Evolutionary conservation across 2,797 vertebrate species (phyloP).

Genomic region (Apogon talboti): DNA sequence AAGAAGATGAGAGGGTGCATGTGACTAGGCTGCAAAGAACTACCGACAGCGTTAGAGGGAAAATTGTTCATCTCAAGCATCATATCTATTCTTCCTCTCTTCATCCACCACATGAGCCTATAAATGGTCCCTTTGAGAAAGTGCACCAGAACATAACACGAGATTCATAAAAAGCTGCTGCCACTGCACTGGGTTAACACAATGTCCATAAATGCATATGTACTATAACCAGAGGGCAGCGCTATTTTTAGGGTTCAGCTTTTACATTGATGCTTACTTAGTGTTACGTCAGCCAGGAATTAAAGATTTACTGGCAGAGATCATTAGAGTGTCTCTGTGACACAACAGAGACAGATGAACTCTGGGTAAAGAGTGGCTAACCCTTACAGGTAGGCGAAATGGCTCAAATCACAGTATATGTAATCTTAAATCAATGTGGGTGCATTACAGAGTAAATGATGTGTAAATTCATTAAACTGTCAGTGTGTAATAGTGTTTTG

Average conservation of each 20-base stretch:
- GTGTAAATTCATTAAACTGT: too few relatives aligned
- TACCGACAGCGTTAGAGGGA: constrained; percentile 34
- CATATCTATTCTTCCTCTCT: constrained; percentile 33
- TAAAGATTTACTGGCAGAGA: constrained; percentile 51
- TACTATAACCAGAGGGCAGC: constrained; percentile 28
- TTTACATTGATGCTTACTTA: constrained; percentile 27
- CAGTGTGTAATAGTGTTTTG: too few relatives aligned
- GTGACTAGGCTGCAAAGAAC: constrained; percentile 76
- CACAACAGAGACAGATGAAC: constrained; percentile 33
- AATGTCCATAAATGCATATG: constrained; percentile 37
- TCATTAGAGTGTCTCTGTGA: constrained; percentile 35
- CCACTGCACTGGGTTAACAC: constrained; percentile 27
- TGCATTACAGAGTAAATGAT: too few relatives aligned
- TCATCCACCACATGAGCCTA: constrained; percentile 29
- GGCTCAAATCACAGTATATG: too few relatives aligned
- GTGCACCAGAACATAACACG: constrained; percentile 29
- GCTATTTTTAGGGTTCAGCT: constrained; percentile 47
- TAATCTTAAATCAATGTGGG: too few relatives aligned
- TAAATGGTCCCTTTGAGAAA: constrained; percentile 29
- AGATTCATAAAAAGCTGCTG: constrained; percentile 30
- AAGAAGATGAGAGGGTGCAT: constrained; percentile 65
- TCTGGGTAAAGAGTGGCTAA: constrained; percentile 37
- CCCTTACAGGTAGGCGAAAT: constrained; percentile 35
- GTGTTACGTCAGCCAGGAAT: constrained; percentile 21
- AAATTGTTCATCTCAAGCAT: constrained; percentile 44